phyloP scores from a whole-genome alignment of 2,888 invertebrate genomes.

The Trachelus iudaicus region DNA sequence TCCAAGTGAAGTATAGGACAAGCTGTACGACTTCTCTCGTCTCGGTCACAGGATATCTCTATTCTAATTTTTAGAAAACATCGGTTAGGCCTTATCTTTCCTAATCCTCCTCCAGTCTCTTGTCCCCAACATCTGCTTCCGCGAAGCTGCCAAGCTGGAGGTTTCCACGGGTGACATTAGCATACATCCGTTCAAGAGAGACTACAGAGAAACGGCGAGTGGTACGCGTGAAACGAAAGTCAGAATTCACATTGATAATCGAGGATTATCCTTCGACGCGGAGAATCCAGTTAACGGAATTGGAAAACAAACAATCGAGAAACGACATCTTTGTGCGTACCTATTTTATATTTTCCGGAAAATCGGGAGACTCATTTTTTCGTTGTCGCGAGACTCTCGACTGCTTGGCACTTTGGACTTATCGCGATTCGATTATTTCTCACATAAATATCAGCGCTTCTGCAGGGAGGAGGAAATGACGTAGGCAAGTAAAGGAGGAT shows the following conservation, averaged over 20 bases:
- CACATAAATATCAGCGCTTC: neutral
- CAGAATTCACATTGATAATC: slow-evolving; percentile 51
- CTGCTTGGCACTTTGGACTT: neutral
- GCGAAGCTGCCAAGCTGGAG: slow-evolving; percentile 16
- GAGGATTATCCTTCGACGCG: slow-evolving; percentile 39
- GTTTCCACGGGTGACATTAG: slow-evolving; percentile 40
- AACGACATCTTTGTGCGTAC: neutral
- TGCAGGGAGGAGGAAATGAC: neutral
- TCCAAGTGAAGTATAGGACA: neutral
- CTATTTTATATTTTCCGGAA: neutral
- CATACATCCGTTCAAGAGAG: slow-evolving; percentile 38
- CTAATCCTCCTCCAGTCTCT: neutral
- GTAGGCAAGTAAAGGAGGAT: neutral
- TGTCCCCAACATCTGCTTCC: neutral
- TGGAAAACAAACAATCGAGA: neutral
- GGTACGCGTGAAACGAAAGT: slow-evolving; percentile 25
- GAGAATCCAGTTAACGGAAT: neutral
- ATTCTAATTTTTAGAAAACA: neutral
- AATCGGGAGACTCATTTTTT: neutral
- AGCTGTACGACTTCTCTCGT: neutral
- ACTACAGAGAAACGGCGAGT: neutral
- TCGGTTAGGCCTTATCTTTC: neutral
- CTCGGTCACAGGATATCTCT: neutral
- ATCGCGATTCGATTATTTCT: neutral
- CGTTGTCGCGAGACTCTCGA: neutral